These are phyloP conservation scores for Luidia sarsii DNA, from an alignment of 53 echinoderm and acorn worm species.

Conservation along the genomic window DNA sequence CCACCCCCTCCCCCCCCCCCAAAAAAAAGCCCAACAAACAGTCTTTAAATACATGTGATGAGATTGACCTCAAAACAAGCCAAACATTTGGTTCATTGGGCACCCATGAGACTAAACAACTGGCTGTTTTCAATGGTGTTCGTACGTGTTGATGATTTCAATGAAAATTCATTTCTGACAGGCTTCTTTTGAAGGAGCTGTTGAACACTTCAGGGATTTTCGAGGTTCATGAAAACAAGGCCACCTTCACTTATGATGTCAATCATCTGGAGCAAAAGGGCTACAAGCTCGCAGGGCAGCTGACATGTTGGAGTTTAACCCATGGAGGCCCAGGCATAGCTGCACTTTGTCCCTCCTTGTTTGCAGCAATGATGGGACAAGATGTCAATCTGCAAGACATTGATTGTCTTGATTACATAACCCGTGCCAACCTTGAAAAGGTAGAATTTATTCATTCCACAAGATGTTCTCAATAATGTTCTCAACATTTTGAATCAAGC, in stretches of 20 bases:
- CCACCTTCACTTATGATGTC: not conserved
- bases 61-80: too few relatives aligned
- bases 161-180: not conserved
- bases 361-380: not conserved
- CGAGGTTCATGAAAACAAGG: not conserved
- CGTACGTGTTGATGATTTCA: too few relatives aligned
- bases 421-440: too few relatives aligned
- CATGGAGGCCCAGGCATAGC: not conserved
- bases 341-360: slow-evolving; percentile 2
- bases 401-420: not conserved
- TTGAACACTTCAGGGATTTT: not conserved
- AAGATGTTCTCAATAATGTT: too few relatives aligned
- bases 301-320: not conserved
- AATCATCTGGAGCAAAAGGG: not conserved
- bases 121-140: too few relatives aligned
- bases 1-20: too few relatives aligned
- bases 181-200: not conserved
- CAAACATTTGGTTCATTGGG: too few relatives aligned
- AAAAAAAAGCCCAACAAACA: too few relatives aligned
- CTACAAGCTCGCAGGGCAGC: not conserved
- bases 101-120: too few relatives aligned
- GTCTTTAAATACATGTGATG: too few relatives aligned
- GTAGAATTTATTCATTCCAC: too few relatives aligned
- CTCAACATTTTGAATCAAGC: too few relatives aligned
- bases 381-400: not conserved